Base-by-base conservation (phyloP, 2,797 vertebrate species). In the Centroberyx gerrardi region DNA sequence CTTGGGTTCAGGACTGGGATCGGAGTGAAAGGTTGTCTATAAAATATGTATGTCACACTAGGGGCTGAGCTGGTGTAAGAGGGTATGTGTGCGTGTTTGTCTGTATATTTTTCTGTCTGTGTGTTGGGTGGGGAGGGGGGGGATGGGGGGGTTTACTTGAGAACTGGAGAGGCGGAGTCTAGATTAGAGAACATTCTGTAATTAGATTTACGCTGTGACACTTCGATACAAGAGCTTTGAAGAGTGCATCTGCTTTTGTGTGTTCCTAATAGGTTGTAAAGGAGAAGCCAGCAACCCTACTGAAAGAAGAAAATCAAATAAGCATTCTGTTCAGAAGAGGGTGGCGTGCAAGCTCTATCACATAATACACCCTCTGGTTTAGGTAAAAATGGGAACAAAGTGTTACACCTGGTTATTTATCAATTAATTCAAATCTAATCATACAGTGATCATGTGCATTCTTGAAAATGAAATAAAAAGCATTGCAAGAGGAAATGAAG, bases 11-110 rank as follows among this genome's bases (percentile, higher is more conserved):
- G 76, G 51, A 62, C 82, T 87, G 85, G 78, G 81, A 92, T 54
- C 82, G 85, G 81, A 91, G 88, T 87, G 88, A 93, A 94, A 94
- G 92, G 93, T 94, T 92, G 84, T 88, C 87, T 87, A 93, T 94
- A 92, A 93, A 94, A 94, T 94, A 94, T 95, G 91, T 88, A 94
- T 94, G 91, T 88, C 83, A 71, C 84, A 78, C 88, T 51, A 17
- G 86, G 83, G 84, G 78, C 70, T 59, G 42, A 76, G 81, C 66
- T 72, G 62, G 81, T 68, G 73, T 75, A 36, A 81, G 68, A 17
- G 29, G 49, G 59, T 80, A 71, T 8, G 70, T 33, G 48, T 75
- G 69, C 76, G 58, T 76, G 38, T 71, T 17, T 55, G 3, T 74
- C 4, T 36, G 13, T 66, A n/a, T 72, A 60, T 68, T 58, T 69